Conservation (phyloP, 2,113 vertebrate genomes). For the Microcebus ravelobensis region DNA sequence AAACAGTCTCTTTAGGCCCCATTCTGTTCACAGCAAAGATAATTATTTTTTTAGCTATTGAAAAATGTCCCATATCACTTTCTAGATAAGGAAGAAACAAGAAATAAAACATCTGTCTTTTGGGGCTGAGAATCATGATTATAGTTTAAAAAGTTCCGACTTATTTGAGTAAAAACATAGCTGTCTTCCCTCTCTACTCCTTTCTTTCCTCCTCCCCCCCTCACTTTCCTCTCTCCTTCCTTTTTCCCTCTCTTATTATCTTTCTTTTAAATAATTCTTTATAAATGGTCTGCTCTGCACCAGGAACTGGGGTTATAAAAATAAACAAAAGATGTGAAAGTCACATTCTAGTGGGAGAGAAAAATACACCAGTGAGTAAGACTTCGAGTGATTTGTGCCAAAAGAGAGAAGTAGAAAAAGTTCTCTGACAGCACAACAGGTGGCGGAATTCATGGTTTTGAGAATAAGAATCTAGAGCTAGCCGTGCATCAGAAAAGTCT, state of each 20-base stretch:
- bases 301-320: background rate
- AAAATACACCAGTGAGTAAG: background rate
- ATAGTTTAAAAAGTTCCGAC: background rate
- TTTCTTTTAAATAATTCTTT: background rate
- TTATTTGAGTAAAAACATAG: background rate
- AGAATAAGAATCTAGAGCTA: background rate
- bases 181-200: background rate
- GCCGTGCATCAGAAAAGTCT: background rate
- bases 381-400: background rate
- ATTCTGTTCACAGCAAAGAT: background rate
- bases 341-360: background rate
- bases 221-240: no score
- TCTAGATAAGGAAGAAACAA: background rate
- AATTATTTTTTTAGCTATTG: background rate
- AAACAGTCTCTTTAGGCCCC: background rate
- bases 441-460: background rate
- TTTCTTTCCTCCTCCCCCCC: no score
- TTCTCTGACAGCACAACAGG: background rate
- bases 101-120: background rate
- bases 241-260: background rate
- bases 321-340: background rate
- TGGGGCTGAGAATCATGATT: background rate
- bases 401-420: background rate
- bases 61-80: constrained; percentile 28
- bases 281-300: background rate